phyloP scores from a whole-genome alignment of 2,888 invertebrate genomes.

The Andricus quercusramuli region DNA sequence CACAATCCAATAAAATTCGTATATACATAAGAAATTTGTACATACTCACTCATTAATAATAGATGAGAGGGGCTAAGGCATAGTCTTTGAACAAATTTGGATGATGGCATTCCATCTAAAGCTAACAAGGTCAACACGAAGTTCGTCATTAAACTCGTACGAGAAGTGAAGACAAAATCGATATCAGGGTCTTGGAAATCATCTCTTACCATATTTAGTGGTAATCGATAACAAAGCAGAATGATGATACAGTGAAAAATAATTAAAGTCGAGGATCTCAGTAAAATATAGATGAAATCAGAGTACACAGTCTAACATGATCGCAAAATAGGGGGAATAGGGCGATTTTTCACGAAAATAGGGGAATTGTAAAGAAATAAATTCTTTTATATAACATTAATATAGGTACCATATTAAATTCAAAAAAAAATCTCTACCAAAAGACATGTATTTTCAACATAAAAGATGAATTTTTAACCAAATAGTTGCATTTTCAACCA shows the following conservation, averaged over 20 bases:
- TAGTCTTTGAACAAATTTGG: neutral
- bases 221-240: neutral
- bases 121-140: neutral
- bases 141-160: conserved; percentile 16
- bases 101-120: too few relatives aligned
- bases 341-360: too few relatives aligned
- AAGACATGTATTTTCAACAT: too few relatives aligned
- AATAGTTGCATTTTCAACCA: too few relatives aligned
- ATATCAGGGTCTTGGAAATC: neutral
- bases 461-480: too few relatives aligned
- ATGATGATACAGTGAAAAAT: neutral
- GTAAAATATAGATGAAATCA: neutral
- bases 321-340: too few relatives aligned
- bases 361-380: too few relatives aligned
- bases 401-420: too few relatives aligned
- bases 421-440: too few relatives aligned
- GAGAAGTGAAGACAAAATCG: neutral
- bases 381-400: too few relatives aligned
- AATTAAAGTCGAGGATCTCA: neutral
- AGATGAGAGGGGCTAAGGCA: too few relatives aligned
- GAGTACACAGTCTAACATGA: too few relatives aligned
- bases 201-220: neutral
- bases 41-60: neutral
- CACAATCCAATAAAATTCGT: neutral
- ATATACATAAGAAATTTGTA: neutral